Conservation (phyloP, 2,113 vertebrate genomes). For the Myxocyprinus asiaticus region DNA sequence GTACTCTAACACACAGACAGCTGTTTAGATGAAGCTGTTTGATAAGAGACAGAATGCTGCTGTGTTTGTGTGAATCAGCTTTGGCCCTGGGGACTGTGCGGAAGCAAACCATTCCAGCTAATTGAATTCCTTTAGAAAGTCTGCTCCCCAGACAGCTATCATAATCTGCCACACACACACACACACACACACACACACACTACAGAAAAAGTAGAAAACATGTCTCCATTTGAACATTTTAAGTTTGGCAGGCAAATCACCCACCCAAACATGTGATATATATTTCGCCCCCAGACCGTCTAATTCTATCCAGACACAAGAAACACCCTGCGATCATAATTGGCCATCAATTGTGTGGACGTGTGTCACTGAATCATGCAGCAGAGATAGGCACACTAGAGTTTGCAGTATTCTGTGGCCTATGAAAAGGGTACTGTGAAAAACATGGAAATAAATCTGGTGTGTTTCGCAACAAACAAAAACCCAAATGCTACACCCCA, state of each 20-base stretch:
- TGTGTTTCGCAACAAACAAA: no score
- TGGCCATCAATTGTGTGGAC: background rate
- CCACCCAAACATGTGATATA: background rate
- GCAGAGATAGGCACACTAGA: no score
- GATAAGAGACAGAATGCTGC: slow-evolving; percentile 24
- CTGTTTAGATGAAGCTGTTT: slow-evolving; percentile 31
- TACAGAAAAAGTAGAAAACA: background rate
- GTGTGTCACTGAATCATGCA: no score
- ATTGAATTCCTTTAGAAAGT: slow-evolving; percentile 59
- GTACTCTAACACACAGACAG: slow-evolving; percentile 2
- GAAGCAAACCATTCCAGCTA: slow-evolving; percentile 57
- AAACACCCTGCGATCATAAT: background rate
- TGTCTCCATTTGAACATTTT: background rate
- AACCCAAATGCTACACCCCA: no score
- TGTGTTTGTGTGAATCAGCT: slow-evolving; percentile 42
- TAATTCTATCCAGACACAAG: slow-evolving; percentile 4
- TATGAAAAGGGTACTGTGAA: no score
- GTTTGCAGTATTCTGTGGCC: no score
- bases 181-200: slow-evolving; percentile 46
- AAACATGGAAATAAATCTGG: no score
- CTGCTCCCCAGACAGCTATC: slow-evolving; percentile 47
- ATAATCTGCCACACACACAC: slow-evolving; percentile 44
- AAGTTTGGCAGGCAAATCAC: background rate
- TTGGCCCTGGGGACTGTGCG: slow-evolving; percentile 37
- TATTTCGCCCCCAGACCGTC: background rate